Evolutionary conservation across 2,113 vertebrate species (phyloP).

Genomic region (Pomatorhinus ruficollis): DNA sequence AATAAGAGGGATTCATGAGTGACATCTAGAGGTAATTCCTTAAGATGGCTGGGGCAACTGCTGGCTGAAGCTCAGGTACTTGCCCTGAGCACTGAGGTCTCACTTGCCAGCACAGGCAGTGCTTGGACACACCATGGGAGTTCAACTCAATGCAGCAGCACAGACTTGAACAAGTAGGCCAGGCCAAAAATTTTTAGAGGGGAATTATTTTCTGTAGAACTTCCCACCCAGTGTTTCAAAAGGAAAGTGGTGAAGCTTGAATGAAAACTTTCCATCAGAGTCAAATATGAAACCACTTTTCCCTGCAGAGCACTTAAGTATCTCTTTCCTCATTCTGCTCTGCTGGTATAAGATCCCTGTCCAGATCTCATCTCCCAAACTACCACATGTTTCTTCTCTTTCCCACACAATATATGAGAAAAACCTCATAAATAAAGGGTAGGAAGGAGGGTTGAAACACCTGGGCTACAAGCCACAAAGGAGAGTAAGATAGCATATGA

Average conservation of each 20-base stretch:
- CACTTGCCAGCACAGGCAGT: not conserved
- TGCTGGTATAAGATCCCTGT: not conserved
- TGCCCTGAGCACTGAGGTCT: not conserved
- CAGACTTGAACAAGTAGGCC: not conserved
- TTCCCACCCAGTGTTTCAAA: not conserved
- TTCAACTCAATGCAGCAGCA: not conserved
- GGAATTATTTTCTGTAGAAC: not conserved
- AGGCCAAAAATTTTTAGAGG: not conserved
- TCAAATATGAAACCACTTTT: not conserved
- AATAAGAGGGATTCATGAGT: constrained; percentile 50
- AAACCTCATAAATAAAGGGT: not conserved
- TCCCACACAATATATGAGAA: not conserved
- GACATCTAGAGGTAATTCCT: constrained; percentile 66
- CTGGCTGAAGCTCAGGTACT: not conserved
- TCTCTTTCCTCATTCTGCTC: not conserved
- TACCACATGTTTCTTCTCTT: not conserved
- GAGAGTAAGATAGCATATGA: not conserved
- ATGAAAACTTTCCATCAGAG: not conserved
- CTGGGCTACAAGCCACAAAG: not conserved
- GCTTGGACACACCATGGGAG: not conserved
- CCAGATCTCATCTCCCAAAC: not conserved
- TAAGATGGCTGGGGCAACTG: constrained; percentile 9
- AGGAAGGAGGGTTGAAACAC: not conserved
- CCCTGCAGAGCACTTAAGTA: not conserved
- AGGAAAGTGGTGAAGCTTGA: not conserved